These are phyloP conservation scores for Sander lucioperca DNA, from an alignment of 2,113 vertebrate genomes.

Conservation along the genomic window DNA sequence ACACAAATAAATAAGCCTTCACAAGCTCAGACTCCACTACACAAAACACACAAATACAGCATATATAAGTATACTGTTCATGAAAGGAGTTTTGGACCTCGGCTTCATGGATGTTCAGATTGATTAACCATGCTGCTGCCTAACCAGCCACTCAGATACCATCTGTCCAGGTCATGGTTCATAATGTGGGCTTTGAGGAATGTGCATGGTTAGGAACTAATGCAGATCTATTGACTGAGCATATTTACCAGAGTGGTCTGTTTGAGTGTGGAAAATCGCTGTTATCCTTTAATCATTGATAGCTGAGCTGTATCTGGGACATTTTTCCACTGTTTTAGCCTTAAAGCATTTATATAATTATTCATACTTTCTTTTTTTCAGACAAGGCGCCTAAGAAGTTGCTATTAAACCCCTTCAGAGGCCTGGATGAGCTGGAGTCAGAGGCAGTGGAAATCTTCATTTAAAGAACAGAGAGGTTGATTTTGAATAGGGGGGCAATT, in stretches of 20 bases:
- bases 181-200: conserved; percentile 65
- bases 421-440: conserved; percentile 79
- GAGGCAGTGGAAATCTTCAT: conserved; percentile 86
- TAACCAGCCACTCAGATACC: conserved; percentile 61
- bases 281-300: conserved; percentile 68
- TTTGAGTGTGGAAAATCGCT: conserved; percentile 63
- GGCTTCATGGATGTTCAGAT: conserved; percentile 52
- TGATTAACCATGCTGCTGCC: conserved; percentile 69
- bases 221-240: conserved; percentile 70
- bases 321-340: conserved; percentile 46
- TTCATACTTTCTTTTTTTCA: conserved; percentile 44
- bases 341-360: conserved; percentile 34
- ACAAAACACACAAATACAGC: neutral
- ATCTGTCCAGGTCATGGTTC: conserved; percentile 65
- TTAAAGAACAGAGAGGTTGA: conserved; percentile 60
- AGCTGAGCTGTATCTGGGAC: conserved; percentile 30
- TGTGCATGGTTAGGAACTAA: conserved; percentile 72
- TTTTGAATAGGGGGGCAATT: conserved; percentile 39
- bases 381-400: conserved; percentile 70
- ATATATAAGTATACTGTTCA: neutral
- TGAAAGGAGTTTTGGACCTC: conserved; percentile 23
- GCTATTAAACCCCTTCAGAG: conserved; percentile 75
- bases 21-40: neutral
- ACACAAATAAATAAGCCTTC: neutral
- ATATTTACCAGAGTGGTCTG: conserved; percentile 55